These are phyloP conservation scores for Hanleya hanleyi DNA, from an alignment of 2,888 invertebrate genomes.

Conservation along the genomic window DNA sequence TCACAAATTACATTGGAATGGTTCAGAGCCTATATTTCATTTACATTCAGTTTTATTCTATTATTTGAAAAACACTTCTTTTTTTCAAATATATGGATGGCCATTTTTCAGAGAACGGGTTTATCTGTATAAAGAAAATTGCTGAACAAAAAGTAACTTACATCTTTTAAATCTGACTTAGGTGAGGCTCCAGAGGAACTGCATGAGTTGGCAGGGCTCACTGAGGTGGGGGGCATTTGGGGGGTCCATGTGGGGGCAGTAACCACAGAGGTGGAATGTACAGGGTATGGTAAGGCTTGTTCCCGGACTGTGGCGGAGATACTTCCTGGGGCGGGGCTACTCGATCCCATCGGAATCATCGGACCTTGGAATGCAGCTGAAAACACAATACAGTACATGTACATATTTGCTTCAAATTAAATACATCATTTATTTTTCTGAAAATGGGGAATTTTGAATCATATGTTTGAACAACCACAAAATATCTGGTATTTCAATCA, in stretches of 20 bases:
- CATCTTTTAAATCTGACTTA: conserved; percentile 34
- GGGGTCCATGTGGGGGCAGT: conserved; percentile 44
- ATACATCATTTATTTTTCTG: too few relatives aligned
- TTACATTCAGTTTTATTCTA: too few relatives aligned
- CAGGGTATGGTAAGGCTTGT: conserved; percentile 26
- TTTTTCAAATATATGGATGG: too few relatives aligned
- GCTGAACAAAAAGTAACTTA: neutral
- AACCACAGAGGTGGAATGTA: conserved; percentile 42
- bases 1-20: too few relatives aligned
- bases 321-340: conserved; percentile 44
- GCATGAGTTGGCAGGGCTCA: conserved; percentile 40
- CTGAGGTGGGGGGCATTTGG: conserved; percentile 27
- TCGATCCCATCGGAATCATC: neutral
- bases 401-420: too few relatives aligned
- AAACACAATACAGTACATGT: conserved; percentile 15
- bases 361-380: conserved; percentile 49
- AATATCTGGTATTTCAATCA: too few relatives aligned
- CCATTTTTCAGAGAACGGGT: too few relatives aligned
- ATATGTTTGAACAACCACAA: too few relatives aligned
- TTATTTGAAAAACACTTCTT: too few relatives aligned
- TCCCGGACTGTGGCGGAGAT: conserved; percentile 48
- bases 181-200: conserved; percentile 36
- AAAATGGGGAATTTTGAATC: too few relatives aligned
- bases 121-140: neutral
- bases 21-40: too few relatives aligned